Evolutionary conservation across 1,140 invertebrate species (phyloP), one percentile per base, ranked within the genome.

Genomic region (Pantala flavescens): DNA sequence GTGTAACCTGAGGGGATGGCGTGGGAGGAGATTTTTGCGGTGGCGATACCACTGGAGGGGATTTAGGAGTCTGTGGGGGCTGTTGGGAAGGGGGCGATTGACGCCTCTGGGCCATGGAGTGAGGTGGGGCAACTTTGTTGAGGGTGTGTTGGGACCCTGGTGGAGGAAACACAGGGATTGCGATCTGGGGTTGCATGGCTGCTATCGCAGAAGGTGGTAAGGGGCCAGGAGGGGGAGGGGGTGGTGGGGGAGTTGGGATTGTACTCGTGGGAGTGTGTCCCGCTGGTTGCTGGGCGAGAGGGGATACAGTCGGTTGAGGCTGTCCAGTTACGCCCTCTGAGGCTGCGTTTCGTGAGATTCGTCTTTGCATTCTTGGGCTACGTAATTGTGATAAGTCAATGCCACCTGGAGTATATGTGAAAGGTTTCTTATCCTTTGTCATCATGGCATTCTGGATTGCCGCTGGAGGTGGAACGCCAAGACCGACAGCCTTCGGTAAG

Each of bases 361-460:
- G 84, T 77, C 93, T 86, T 16, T 92, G 91, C 92, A 97, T 96
- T 77, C 93, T 87, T 0, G 94, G 94, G 74, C 92, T 95, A 75
- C 89, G 87, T 49, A 97, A 95, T 82, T 97, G 93, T 0, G 92
- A 94, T 24, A 97, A 84, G 82, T 97, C 94, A 71, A 97, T 86
- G 73, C 95, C 95, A 16, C 93, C 93, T 3, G 94, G 95, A 19
- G 94, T 96, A 81, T 97, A 97, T 2, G 95, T 97, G 81, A 97
- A 97, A 0, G 95, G 95, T 81, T 95, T 96, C 82, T 96, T 97
- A 81, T 97, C 95, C 84, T 96, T 95, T 76, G 92, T 94, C 88
- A 95, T 90, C 93, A 97, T 95, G 7, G 94, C 93, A 79, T 94
- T 94, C 80, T 96, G 93, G 36, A 97, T 92, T 71, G 93, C 93